Evolutionary conservation across 2,888 invertebrate species (phyloP).

Genomic region (Spilarctia lutea): DNA sequence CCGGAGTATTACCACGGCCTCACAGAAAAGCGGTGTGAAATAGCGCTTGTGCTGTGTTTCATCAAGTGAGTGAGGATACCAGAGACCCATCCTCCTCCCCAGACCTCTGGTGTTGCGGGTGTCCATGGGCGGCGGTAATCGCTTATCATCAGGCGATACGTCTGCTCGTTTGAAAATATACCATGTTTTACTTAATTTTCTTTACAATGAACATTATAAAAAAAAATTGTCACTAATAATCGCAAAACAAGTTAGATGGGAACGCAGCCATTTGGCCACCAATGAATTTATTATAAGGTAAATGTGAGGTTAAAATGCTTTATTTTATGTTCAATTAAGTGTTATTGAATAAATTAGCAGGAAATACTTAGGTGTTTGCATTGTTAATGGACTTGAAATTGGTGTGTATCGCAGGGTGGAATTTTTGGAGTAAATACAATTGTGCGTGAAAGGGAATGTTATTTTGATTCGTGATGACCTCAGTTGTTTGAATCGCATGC

Average conservation of each 20-base stretch:
- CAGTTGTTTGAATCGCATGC: too few species aligned
- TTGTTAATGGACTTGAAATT: slow-evolving; percentile 12
- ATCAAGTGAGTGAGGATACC: too few species aligned
- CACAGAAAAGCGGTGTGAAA: too few species aligned
- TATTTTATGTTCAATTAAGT: slow-evolving; percentile 34
- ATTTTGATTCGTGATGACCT: neutral
- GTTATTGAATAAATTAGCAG: slow-evolving; percentile 23
- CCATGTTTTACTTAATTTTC: too few species aligned
- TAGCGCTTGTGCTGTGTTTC: too few species aligned
- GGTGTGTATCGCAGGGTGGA: neutral
- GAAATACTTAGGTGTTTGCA: slow-evolving; percentile 11
- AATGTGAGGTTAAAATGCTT: slow-evolving; percentile 28
- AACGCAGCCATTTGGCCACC: slow-evolving; percentile 29
- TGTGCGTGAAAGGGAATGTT: neutral
- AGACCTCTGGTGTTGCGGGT: too few species aligned
- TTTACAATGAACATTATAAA: too few species aligned
- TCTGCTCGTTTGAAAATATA: too few species aligned
- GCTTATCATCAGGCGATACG: too few species aligned
- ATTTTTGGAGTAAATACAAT: slow-evolving; percentile 1
- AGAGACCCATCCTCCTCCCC: too few species aligned
- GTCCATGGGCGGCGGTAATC: too few species aligned
- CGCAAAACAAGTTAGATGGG: slow-evolving; percentile 29
- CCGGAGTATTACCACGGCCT: too few species aligned
- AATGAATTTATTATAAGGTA: slow-evolving; percentile 33
- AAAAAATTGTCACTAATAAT: slow-evolving; percentile 12